Percentiles rank a stretch among this genome's conserved stretches.
phyloP scores from a whole-genome alignment of 2,888 invertebrate genomes.

The Alsophila aescularia region DNA sequence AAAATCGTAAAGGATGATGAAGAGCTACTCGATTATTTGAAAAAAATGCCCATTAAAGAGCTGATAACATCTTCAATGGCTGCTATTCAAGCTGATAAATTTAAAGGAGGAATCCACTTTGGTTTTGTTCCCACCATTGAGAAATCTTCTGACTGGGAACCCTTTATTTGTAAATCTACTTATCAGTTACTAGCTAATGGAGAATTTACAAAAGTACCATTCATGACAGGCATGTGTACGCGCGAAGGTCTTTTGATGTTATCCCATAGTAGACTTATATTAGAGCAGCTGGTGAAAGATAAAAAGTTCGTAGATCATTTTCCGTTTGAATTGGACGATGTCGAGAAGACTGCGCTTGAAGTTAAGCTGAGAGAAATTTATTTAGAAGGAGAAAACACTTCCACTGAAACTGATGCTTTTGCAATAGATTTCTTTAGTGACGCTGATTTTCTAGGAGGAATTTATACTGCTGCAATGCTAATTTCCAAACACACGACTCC shows the following conservation, averaged over 20 bases:
- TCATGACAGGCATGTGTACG: slow-evolving; percentile 76
- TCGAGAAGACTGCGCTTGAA: slow-evolving; percentile 53
- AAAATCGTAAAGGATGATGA: slow-evolving; percentile 47
- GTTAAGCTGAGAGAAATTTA: slow-evolving; percentile 69
- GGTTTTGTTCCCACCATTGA: slow-evolving; percentile 79
- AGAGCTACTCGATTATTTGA: slow-evolving; percentile 62
- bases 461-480: slow-evolving; percentile 59
- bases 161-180: slow-evolving; percentile 72
- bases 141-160: slow-evolving; percentile 66
- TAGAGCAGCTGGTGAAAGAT: slow-evolving; percentile 50
- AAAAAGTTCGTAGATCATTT: slow-evolving; percentile 62
- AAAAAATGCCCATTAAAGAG: slow-evolving; percentile 57
- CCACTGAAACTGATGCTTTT: slow-evolving; percentile 63
- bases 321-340: slow-evolving; percentile 56
- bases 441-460: slow-evolving; percentile 70
- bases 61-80: slow-evolving; percentile 59
- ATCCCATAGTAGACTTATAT: slow-evolving; percentile 33
- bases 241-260: slow-evolving; percentile 74
- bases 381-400: slow-evolving; percentile 63
- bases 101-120: slow-evolving; percentile 70
- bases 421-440: slow-evolving; percentile 80
- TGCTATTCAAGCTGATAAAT: slow-evolving; percentile 47
- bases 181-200: slow-evolving; percentile 66
- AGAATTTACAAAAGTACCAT: slow-evolving; percentile 75
- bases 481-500: slow-evolving; percentile 68